Evolutionary conservation across 2,113 vertebrate genomes (phyloP).

Genomic region (Callithrix jacchus): DNA sequence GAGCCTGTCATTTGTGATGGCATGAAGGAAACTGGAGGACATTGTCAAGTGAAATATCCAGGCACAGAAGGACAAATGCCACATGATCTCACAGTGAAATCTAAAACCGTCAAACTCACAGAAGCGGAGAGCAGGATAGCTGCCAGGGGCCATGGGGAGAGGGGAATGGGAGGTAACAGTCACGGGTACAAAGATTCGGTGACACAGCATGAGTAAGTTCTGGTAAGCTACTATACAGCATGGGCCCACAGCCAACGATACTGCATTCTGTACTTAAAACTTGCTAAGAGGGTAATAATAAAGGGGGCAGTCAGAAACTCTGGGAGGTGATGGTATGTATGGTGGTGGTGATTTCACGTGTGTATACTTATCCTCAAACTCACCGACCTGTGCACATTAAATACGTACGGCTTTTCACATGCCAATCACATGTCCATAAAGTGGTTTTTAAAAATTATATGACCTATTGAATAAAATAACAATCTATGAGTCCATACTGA

Average conservation of each 20-base stretch:
- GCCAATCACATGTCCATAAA: neutral
- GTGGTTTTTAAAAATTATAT: neutral
- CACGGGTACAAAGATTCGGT: neutral
- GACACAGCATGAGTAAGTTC: too few species aligned
- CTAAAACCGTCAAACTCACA: neutral
- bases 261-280: neutral
- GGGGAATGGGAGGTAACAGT: neutral
- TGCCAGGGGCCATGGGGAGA: neutral
- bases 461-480: neutral
- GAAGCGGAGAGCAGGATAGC: neutral
- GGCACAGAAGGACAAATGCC: neutral
- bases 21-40: neutral
- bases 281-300: neutral
- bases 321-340: neutral
- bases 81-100: rapidly evolving
- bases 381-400: too few species aligned
- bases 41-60: neutral
- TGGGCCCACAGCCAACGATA: neutral
- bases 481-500: neutral
- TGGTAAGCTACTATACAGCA: neutral
- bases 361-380: neutral
- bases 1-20: neutral
- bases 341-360: neutral
- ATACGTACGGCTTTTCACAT: rapidly evolving
- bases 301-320: neutral